These are phyloP conservation scores for Tychaedon coryphoeus DNA, from an alignment of 2,113 vertebrate genomes.

Conservation along the genomic window DNA sequence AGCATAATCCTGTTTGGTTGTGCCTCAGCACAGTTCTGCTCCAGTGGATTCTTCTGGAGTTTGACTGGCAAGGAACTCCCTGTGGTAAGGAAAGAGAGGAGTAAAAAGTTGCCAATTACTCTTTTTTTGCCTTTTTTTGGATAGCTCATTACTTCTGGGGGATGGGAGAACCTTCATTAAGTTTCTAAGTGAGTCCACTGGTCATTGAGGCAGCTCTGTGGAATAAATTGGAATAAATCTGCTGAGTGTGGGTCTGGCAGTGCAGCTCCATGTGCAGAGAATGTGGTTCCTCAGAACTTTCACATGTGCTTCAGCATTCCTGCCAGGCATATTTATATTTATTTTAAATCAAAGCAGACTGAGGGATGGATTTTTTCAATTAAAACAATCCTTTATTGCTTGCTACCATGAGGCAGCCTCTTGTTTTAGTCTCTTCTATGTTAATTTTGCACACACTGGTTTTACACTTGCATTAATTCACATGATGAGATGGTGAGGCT, in stretches of 20 bases:
- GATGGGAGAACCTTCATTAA: background rate
- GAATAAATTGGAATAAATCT: background rate
- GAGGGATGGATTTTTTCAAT: conserved; percentile 40
- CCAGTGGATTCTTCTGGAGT: background rate
- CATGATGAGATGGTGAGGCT: background rate
- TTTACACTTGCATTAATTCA: background rate
- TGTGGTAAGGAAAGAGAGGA: background rate
- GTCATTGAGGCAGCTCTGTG: background rate
- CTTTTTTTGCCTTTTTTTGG: background rate
- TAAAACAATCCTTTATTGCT: conserved; percentile 1
- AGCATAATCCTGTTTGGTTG: background rate
- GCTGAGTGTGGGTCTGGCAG: background rate
- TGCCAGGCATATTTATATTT: background rate
- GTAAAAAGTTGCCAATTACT: background rate
- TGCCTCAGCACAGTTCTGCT: background rate
- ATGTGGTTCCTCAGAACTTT: background rate
- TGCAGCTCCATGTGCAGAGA: background rate
- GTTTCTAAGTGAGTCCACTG: background rate
- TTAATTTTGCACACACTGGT: background rate
- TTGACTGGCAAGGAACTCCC: background rate
- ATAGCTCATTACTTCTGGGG: background rate
- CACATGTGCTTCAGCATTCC: background rate
- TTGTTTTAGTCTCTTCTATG: background rate
- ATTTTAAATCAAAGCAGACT: conserved; percentile 1
- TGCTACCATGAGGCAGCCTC: background rate